Conservation (phyloP, 2,888 invertebrate species). For the Apotomis capreana region DNA sequence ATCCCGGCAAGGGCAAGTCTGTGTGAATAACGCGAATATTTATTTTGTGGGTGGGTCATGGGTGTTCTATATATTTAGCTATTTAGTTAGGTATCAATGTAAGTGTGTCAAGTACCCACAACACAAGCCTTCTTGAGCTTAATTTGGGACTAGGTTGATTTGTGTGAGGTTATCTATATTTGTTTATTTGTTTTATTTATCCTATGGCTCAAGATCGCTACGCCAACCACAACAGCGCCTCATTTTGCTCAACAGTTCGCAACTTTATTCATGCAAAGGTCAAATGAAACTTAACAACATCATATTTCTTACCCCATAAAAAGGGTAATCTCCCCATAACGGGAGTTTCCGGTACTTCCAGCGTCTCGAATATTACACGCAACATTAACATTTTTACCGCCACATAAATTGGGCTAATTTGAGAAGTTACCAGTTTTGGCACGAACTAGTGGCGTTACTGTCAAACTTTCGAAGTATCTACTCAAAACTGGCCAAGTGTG, state of each 20-base stretch:
- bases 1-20: no score
- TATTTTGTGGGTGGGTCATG: no score
- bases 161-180: no score
- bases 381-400: conserved; percentile 70
- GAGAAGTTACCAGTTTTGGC: conserved; percentile 54
- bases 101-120: no score
- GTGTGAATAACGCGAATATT: no score
- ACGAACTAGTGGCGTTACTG: conserved; percentile 37
- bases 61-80: no score
- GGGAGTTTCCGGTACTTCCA: conserved; percentile 50
- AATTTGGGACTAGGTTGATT: no score
- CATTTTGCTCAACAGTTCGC: background rate
- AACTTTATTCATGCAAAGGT: conserved; percentile 13
- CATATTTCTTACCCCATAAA: conserved; percentile 26
- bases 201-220: no score
- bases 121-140: no score
- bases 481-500: background rate
- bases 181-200: no score
- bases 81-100: no score
- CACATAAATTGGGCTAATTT: conserved; percentile 68
- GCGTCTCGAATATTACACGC: conserved; percentile 59
- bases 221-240: no score
- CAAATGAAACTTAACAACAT: conserved; percentile 13
- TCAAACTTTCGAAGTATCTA: conserved; percentile 31
- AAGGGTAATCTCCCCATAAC: conserved; percentile 40